Base-by-base conservation (phyloP, 2,797 vertebrate genomes). In the Chloroceryle amazona region DNA sequence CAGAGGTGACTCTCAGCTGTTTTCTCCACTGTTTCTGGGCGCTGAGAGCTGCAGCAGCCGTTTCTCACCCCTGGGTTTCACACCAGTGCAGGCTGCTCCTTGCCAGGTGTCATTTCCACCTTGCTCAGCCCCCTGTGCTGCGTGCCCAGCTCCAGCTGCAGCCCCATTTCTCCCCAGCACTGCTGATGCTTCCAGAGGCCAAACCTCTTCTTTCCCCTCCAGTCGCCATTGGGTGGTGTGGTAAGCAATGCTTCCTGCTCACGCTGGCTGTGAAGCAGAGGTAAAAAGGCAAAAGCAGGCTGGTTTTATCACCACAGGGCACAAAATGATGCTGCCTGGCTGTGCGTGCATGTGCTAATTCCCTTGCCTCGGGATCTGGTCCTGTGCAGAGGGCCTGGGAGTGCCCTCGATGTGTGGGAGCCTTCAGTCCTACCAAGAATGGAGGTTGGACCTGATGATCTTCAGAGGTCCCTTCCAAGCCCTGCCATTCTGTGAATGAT, bases 341-440 rank as follows among this genome's bases (percentile, higher is more conserved):
- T 42, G 26, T 4, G 21, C n/a, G 23, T 35, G 33, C 2, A 0
- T 6, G 4, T 58, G 66, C 33, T 54, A 10, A 33, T 51, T 61
- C 51, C 78, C 42, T 49, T 31, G n/a, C 35, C 58, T 61, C 19
- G 2, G 58, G 55, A 55, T 17, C 21, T 5, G 1, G 11, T 83
- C 47, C 49, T 52, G 49, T 7, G 28, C 54, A 49, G 57, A 76
- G 37, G 22, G 19, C 20, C 67, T 68, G 42, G 31, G 37, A 58
- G 49, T 13, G 26, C n/a, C 19, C 52, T 63, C 60, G 0, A 0
- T 2, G 16, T 10, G 16, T 13, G n/a, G 8, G 29, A 54, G 20
- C 3, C 2, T 60, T 60, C 51, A 42, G 26, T 46, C 46, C 31
- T 21, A 7, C 35, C 29, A 49, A 51, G 51, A 73, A 52, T 28